Conservation (phyloP, 2,113 vertebrate genomes). For the Chaenogobius annularis region DNA sequence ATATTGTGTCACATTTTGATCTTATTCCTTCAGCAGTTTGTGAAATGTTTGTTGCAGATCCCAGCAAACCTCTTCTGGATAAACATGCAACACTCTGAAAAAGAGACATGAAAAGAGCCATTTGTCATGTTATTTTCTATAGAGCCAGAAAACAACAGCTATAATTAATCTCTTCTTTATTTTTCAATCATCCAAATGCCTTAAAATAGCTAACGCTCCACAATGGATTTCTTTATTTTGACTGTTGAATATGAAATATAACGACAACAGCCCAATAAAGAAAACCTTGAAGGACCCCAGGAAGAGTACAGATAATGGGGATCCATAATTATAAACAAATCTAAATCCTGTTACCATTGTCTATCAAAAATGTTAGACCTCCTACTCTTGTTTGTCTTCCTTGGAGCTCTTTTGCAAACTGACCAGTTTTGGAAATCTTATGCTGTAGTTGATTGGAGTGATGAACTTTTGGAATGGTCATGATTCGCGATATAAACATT, state of each 20-base stretch:
- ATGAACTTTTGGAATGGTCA: no score
- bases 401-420: no score
- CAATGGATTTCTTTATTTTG: not conserved
- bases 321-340: no score
- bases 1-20: conserved; percentile 7
- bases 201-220: not conserved
- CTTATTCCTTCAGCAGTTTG: not conserved
- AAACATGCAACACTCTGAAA: not conserved
- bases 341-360: no score
- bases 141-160: not conserved
- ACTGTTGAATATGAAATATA: not conserved
- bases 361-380: no score
- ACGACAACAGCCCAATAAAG: not conserved
- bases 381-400: no score
- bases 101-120: conserved; percentile 2
- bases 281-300: no score
- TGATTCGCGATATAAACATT: no score
- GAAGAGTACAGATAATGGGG: no score
- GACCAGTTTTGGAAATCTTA: no score
- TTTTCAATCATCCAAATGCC: not conserved
- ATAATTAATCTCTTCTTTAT: not conserved
- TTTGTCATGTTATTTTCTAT: conserved; percentile 12
- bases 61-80: conserved; percentile 28
- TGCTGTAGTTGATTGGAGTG: no score
- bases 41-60: conserved; percentile 27